phyloP scores from a whole-genome alignment of 64 coral and sea anemone species.

The Trachythela sp. region DNA sequence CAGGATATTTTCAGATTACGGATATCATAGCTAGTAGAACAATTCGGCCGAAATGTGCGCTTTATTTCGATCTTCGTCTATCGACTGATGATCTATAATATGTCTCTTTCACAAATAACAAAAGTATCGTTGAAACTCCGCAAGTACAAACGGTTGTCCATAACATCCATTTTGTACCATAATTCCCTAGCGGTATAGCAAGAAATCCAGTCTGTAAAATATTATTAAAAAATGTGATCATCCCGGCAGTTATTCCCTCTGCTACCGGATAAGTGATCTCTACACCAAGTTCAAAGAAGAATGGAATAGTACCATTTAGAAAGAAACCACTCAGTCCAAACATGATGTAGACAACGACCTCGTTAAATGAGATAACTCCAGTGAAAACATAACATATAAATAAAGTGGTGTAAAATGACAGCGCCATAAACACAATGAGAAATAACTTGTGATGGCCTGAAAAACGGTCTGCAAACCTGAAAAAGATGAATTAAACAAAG shows the following conservation, averaged over 20 bases:
- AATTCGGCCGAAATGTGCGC: too few species aligned
- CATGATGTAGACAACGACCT: constrained; percentile 58
- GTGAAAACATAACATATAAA: constrained; percentile 69
- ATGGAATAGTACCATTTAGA: constrained; percentile 42
- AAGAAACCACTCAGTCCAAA: constrained; percentile 7
- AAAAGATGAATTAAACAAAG: too few species aligned
- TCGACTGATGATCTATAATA: constrained; percentile 61
- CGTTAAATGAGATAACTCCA: constrained; percentile 46
- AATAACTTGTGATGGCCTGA: constrained; percentile 80
- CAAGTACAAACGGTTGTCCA: constrained; percentile 52
- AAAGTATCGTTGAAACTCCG: constrained; percentile 55
- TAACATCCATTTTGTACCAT: constrained; percentile 62
- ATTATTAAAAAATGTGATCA: constrained; percentile 87
- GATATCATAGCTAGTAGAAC: too few species aligned
- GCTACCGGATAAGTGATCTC: constrained; percentile 19
- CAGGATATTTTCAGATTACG: too few species aligned
- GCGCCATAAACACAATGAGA: background rate
- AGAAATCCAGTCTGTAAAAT: constrained; percentile 82
- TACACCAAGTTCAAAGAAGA: constrained; percentile 58
- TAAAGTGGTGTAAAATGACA: constrained; percentile 44
- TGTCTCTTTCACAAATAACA: constrained; percentile 61
- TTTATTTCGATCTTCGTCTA: background rate
- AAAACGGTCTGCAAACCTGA: constrained; percentile 90
- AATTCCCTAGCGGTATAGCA: constrained; percentile 75
- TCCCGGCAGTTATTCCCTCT: constrained; percentile 81